Conservation (phyloP, 2,113 vertebrate species). For the Gallinago jamesoni region DNA sequence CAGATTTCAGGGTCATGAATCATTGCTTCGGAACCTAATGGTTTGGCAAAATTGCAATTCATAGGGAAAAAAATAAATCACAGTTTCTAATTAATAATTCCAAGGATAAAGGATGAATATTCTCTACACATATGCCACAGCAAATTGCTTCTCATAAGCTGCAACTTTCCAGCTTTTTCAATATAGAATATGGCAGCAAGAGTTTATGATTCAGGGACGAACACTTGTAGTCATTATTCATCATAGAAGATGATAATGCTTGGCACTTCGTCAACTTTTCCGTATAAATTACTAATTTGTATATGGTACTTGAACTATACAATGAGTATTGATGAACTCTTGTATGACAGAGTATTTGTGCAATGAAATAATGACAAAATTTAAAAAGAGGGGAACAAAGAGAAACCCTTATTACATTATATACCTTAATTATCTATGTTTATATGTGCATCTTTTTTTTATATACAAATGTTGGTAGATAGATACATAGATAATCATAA, state of each 20-base stretch:
- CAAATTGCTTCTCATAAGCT: not conserved
- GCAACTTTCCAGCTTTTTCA: not conserved
- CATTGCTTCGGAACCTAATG: not conserved
- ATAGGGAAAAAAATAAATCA: not conserved
- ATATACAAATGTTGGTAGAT: not conserved
- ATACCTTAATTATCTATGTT: not conserved
- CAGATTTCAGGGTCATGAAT: not conserved
- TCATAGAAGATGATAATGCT: not conserved
- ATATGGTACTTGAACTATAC: not conserved
- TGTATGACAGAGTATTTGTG: not conserved
- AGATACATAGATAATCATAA: not conserved
- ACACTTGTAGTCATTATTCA: not conserved
- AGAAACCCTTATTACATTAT: not conserved
- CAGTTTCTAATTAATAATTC: not conserved
- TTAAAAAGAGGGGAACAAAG: not conserved
- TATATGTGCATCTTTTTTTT: not conserved
- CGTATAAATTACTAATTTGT: not conserved
- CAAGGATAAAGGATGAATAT: not conserved
- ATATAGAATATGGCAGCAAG: not conserved
- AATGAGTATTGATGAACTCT: accelerated
- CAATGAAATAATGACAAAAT: not conserved
- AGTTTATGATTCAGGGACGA: not conserved
- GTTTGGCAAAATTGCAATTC: not conserved
- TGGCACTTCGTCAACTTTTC: not conserved
- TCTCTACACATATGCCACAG: not conserved